A percentile compares a stretch with the other conserved stretches of the same genome.
phyloP scores from a whole-genome alignment of 2,888 invertebrate genomes.

The Caenorhabditis imperialis region DNA sequence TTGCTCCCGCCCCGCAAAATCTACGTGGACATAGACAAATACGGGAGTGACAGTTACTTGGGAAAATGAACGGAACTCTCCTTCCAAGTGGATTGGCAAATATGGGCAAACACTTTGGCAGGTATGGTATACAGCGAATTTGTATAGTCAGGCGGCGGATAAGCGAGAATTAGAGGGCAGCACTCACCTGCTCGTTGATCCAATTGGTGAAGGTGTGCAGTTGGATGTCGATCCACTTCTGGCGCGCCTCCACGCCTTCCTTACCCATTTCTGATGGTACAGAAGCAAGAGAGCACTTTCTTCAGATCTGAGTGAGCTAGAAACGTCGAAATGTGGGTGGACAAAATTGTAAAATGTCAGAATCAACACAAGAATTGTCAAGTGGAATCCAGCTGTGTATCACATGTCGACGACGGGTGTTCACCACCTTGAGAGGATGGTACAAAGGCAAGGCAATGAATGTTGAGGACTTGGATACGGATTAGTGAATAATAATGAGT shows the following conservation, averaged over 20 bases:
- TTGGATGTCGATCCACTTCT: constrained; percentile 72
- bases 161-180: constrained; percentile 34
- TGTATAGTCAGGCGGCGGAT: constrained; percentile 37
- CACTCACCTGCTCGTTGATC: constrained; percentile 72
- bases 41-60: constrained; percentile 49
- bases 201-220: constrained; percentile 75
- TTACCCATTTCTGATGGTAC: constrained; percentile 36
- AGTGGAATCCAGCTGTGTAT: no score
- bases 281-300: not conserved
- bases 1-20: constrained; percentile 5
- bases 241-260: constrained; percentile 56
- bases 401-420: not conserved
- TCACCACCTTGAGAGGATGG: constrained; percentile 6
- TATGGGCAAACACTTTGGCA: constrained; percentile 52
- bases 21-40: constrained; percentile 32
- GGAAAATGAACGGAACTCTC: constrained; percentile 18
- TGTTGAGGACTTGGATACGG: constrained; percentile 26
- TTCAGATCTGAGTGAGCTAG: no score
- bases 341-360: no score
- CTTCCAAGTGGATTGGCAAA: constrained; percentile 57
- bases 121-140: constrained; percentile 49
- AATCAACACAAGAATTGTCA: no score
- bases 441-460: constrained; percentile 39
- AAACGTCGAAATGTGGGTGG: no score
- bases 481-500: constrained; percentile 44